Conservation (phyloP, 2,113 vertebrate species). For the Dasypus novemcinctus region DNA sequence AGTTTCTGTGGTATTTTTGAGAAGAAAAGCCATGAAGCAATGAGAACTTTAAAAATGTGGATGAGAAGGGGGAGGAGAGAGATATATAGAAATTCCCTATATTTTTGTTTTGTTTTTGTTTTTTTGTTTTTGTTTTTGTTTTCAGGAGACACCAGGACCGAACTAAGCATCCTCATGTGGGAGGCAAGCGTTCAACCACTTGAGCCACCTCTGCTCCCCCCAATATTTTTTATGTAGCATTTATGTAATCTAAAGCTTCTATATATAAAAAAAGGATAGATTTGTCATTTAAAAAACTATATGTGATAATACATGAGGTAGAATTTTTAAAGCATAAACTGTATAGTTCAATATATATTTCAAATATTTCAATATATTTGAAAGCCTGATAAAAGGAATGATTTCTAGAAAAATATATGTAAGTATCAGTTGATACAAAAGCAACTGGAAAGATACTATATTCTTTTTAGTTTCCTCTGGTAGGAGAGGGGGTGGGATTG, state of each 20-base stretch:
- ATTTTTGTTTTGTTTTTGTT: too few species aligned
- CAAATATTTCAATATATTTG: not conserved
- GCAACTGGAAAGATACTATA: not conserved
- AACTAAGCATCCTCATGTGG: too few species aligned
- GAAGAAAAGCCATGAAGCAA: not conserved
- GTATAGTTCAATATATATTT: not conserved
- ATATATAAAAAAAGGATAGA: not conserved
- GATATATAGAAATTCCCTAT: too few species aligned
- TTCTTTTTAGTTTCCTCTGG: not conserved
- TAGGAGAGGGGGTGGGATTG: not conserved
- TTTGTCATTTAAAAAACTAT: constrained; percentile 21
- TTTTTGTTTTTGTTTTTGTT: too few species aligned
- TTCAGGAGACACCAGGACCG: too few species aligned
- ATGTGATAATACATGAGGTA: not conserved
- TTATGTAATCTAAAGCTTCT: too few species aligned
- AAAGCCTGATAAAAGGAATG: constrained; percentile 20
- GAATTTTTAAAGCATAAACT: constrained; percentile 41
- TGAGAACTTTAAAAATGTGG: not conserved
- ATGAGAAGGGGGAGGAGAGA: too few species aligned
- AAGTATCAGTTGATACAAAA: constrained; percentile 30
- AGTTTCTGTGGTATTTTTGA: not conserved
- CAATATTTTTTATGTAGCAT: too few species aligned
- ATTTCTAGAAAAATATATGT: constrained; percentile 1
- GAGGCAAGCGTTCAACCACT: too few species aligned
- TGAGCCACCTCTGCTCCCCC: too few species aligned